Evolutionary conservation across 2,797 vertebrate species (phyloP).

Genomic region (Fundulus diaphanus): DNA sequence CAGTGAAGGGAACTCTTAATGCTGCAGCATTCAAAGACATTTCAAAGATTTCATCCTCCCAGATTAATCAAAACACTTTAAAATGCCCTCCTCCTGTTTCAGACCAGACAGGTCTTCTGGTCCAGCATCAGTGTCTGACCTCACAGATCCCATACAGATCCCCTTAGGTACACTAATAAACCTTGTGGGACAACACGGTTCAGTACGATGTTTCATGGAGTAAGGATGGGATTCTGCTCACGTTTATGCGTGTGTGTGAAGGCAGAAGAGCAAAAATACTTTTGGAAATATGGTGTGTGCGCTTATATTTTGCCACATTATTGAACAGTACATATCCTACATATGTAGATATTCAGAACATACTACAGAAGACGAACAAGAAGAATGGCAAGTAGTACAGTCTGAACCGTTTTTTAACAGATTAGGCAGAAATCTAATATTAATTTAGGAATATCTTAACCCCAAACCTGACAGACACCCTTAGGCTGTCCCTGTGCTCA

Average conservation of each 20-base stretch:
- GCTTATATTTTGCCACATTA: not conserved
- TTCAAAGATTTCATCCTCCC: not conserved
- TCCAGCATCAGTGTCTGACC: not conserved
- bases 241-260: too few species aligned
- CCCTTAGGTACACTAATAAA: too few species aligned
- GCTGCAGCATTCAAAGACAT: not conserved
- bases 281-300: too few species aligned
- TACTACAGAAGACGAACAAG: not conserved
- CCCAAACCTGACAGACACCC: not conserved
- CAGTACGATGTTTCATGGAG: too few species aligned
- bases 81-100: not conserved
- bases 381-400: not conserved
- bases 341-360: not conserved
- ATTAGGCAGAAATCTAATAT: too few species aligned
- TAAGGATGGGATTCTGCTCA: too few species aligned
- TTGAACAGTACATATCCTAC: not conserved
- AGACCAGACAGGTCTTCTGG: not conserved
- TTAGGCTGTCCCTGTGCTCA: slow-evolving; percentile 7
- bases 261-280: too few species aligned
- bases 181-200: too few species aligned
- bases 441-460: slow-evolving; percentile 24
- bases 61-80: not conserved
- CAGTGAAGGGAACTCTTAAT: too few species aligned
- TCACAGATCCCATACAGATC: not conserved
- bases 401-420: not conserved